Conservation (phyloP, 2,888 invertebrate genomes). For the Cantharis rufa region DNA sequence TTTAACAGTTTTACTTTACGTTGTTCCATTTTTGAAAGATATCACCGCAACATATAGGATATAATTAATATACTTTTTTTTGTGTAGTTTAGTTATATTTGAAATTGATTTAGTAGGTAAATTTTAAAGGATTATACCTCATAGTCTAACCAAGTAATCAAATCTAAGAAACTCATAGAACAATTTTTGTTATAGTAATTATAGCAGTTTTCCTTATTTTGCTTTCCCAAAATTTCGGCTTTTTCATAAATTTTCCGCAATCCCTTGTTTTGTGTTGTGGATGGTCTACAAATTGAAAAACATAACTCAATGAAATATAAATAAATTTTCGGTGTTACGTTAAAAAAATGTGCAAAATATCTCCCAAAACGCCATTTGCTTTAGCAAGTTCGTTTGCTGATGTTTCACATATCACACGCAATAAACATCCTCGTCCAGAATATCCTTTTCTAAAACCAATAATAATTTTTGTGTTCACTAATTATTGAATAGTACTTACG, state of each 20-base stretch:
- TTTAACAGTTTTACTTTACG: no score
- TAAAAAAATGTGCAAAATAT: constrained; percentile 66
- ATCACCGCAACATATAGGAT: no score
- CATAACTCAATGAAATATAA: not conserved
- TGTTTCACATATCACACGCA: constrained; percentile 70
- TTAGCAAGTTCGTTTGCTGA: constrained; percentile 57
- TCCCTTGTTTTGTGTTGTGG: constrained; percentile 62
- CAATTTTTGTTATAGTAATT: constrained; percentile 56
- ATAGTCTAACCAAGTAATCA: constrained; percentile 51
- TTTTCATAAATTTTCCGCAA: constrained; percentile 57
- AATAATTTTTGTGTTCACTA: no score
- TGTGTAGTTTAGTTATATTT: no score
- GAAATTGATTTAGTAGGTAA: not conserved
- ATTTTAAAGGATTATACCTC: not conserved
- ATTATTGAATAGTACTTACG: constrained; percentile 33
- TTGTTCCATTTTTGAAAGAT: no score
- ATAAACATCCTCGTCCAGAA: constrained; percentile 64
- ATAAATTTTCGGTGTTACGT: constrained; percentile 63
- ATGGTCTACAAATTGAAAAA: constrained; percentile 59
- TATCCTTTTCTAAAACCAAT: constrained; percentile 60
- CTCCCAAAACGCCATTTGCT: constrained; percentile 67
- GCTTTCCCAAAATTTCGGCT: constrained; percentile 62
- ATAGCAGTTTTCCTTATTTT: constrained; percentile 54
- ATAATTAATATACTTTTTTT: no score
- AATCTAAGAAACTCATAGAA: constrained; percentile 60